Evolutionary conservation across 2,113 vertebrate genomes (phyloP).

Genomic region (Scatophagus argus): DNA sequence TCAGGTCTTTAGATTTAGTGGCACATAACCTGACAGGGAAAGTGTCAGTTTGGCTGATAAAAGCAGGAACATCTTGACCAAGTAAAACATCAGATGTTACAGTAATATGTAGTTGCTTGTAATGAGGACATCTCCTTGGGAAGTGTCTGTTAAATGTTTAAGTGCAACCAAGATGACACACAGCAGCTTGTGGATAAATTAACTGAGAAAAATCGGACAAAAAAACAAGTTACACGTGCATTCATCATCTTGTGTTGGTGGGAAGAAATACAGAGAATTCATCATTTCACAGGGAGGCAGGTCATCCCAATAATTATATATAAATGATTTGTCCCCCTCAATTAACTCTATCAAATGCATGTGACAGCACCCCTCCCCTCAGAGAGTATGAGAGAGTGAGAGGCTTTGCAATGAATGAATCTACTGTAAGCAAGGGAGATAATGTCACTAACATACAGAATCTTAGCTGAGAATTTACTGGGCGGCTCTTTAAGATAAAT

Average conservation of each 20-base stretch:
- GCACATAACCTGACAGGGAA: background rate
- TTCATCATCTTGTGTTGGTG: background rate
- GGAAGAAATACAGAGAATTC: background rate
- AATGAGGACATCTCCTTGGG: background rate
- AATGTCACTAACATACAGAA: background rate
- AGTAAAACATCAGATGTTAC: background rate
- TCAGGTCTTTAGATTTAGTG: background rate
- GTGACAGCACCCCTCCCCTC: background rate
- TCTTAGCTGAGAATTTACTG: background rate
- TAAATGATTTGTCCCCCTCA: slow-evolving; percentile 10
- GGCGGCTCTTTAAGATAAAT: too few relatives aligned
- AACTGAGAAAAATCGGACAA: background rate
- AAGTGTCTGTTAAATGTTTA: slow-evolving; percentile 1
- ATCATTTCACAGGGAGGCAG: background rate
- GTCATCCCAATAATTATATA: slow-evolving; percentile 10
- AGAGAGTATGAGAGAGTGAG: background rate
- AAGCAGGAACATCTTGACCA: background rate
- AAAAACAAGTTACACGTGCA: background rate
- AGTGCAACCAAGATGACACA: background rate
- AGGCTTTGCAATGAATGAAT: slow-evolving; percentile 3
- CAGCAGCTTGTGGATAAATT: background rate
- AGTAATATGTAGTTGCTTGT: background rate
- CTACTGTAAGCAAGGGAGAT: background rate
- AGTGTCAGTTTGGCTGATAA: background rate
- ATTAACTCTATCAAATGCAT: slow-evolving; percentile 10